Percentiles rank a stretch among this genome's conserved stretches.
These are phyloP conservation scores for Paedocypris sp. DNA, from an alignment of 2,113 vertebrate species.

Conservation along the genomic window DNA sequence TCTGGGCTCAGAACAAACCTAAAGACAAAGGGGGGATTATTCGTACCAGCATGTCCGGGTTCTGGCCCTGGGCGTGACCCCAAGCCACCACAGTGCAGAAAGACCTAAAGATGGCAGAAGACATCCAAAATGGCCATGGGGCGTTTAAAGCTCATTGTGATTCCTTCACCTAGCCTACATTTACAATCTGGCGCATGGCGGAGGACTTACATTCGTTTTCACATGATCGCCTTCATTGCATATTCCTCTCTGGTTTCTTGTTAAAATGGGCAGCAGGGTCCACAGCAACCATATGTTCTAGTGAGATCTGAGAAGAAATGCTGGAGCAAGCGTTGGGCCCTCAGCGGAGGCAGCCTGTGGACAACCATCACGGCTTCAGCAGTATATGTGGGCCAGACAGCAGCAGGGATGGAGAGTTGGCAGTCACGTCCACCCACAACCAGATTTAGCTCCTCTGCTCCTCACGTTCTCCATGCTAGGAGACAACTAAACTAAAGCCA, in stretches of 20 bases:
- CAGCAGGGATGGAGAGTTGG: slow-evolving; percentile 13
- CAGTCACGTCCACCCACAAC: background rate
- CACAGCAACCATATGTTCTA: background rate
- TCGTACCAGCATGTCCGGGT: too few species aligned
- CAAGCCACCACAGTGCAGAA: too few species aligned
- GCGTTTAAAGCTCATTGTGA: too few species aligned
- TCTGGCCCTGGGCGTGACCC: too few species aligned
- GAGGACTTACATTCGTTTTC: too few species aligned
- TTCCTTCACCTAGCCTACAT: too few species aligned
- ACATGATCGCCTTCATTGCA: background rate
- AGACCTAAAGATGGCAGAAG: too few species aligned
- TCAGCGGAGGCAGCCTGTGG: background rate
- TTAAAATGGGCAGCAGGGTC: background rate
- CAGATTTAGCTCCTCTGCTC: slow-evolving; percentile 13
- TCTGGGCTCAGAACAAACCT: too few species aligned
- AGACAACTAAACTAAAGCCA: background rate
- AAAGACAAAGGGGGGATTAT: too few species aligned
- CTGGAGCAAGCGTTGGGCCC: background rate
- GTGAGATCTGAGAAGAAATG: background rate
- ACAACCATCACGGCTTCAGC: slow-evolving; percentile 7
- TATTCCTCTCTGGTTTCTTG: slow-evolving; percentile 3
- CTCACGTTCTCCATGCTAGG: slow-evolving; percentile 14
- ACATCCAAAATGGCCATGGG: too few species aligned
- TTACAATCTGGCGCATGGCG: too few species aligned
- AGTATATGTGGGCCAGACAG: slow-evolving; percentile 28